Evolutionary conservation across 2,888 invertebrate species (phyloP), one percentile per base, ranked within the genome.

Genomic region (Diabrotica balteata): DNA sequence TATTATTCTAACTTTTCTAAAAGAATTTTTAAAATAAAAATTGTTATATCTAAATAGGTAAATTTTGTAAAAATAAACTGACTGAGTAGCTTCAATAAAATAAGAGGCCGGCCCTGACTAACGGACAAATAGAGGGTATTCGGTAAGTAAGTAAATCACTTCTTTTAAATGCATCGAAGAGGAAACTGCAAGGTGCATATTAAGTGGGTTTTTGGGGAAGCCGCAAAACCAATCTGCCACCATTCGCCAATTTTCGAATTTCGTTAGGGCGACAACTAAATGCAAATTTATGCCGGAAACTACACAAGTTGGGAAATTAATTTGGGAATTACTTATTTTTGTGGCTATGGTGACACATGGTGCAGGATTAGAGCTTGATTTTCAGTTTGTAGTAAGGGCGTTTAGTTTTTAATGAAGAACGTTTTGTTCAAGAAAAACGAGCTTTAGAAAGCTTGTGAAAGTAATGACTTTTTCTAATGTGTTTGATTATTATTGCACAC

Each of bases 111-210:
- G 50, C 7, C 17, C 52, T 43, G 11, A 62, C 53, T 54, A 57
- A 43, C 68, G 58, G 60, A 67, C 59, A 72, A 70, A 72, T 67
- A 72, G 70, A 72, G 72, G 72, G 72, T 68, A 72, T 68, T 58
- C 58, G 55, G 51, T 52, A 63, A 63, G 67, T 69, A 67, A 72
- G 68, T 66, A 70, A 72, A 72, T 72, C 67, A 67, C 68, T 67
- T 71, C 70, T 71, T 72, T 71, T 66, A 69, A 71, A 72, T 71
- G 72, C 70, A 72, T 69, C 59, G 72, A 66, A 72, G 69, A 67
- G 72, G 62, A 66, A 68, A 65, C 45, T 66, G 67, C 70, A 72
- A 72, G 72, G 70, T 67, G 71, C 71, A 72, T 72, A 70, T 69
- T 72, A 66, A 72, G 69, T 68, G 66, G 60, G 67, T 60, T 67